These are phyloP conservation scores for Hyperoplus immaculatus DNA, from an alignment of 2,797 vertebrate species.

Conservation along the genomic window DNA sequence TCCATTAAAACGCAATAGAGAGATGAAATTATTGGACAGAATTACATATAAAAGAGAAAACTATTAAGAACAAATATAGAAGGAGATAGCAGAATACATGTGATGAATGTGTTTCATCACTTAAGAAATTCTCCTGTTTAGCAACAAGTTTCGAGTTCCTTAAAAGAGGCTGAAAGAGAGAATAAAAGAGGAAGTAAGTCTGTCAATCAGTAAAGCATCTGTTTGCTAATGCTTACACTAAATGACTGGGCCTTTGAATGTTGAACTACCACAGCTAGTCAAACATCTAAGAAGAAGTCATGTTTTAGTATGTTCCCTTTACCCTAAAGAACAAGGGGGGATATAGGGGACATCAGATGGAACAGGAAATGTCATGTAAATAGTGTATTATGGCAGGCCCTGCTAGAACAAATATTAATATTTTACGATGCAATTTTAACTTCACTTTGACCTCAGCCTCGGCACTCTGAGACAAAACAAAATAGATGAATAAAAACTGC, in stretches of 20 bases:
- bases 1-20: background rate
- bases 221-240: conserved; percentile 7
- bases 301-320: background rate
- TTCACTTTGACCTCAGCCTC: background rate
- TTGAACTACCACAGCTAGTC: background rate
- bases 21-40: background rate
- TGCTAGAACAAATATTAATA: background rate
- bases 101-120: background rate
- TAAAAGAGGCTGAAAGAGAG: conserved; percentile 30
- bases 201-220: conserved; percentile 6
- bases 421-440: background rate
- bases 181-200: conserved; percentile 55
- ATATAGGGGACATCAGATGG: no score
- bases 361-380: background rate
- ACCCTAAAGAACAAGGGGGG: background rate
- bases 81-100: background rate
- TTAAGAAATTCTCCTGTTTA: background rate
- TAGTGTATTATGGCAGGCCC: background rate
- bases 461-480: background rate
- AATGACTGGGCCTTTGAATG: background rate
- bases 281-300: background rate
- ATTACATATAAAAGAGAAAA: background rate
- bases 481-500: background rate
- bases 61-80: background rate
- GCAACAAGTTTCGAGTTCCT: conserved; percentile 24